A percentile compares a stretch with the other conserved stretches of the same genome.
Evolutionary conservation across 2,888 invertebrate species (phyloP).

Genomic region (Cyaniris semiargus): DNA sequence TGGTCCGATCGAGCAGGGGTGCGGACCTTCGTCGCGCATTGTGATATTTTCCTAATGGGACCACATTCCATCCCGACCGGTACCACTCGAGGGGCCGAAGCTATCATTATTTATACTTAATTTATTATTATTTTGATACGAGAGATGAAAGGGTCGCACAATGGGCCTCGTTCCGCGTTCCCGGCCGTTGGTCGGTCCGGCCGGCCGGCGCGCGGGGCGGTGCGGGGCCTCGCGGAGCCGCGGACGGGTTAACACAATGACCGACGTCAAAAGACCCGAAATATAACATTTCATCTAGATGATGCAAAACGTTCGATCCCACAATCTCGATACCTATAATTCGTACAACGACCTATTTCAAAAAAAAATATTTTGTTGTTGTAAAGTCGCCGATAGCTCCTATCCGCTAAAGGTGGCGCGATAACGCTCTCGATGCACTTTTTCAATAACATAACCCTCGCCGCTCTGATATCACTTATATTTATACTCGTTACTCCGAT

Average conservation of each 20-base stretch:
- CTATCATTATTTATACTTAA: conserved; percentile 74
- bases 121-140: conserved; percentile 80
- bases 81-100: conserved; percentile 55
- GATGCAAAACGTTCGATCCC: conserved; percentile 2
- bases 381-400: not conserved
- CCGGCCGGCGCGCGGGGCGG: conserved; percentile 42
- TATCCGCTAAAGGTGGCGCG: conserved; percentile 13
- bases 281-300: not conserved
- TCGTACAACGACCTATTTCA: conserved; percentile 10
- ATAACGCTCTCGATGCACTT: conserved; percentile 15
- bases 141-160: conserved; percentile 73
- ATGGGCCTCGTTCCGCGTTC: conserved; percentile 65
- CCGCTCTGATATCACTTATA: conserved; percentile 13
- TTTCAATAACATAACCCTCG: conserved; percentile 21
- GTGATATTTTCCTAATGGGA: conserved; percentile 75
- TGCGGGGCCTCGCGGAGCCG: conserved; percentile 34
- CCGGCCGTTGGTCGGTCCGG: conserved; percentile 64
- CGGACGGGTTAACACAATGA: conserved; percentile 44
- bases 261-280: conserved; percentile 3
- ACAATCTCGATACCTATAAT: conserved; percentile 4
- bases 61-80: conserved; percentile 73
- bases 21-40: conserved; percentile 60
- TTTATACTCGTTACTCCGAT: not conserved
- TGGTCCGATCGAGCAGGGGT: conserved; percentile 69
- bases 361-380: conserved; percentile 26